Evolutionary conservation across 1,140 invertebrate species (phyloP), one percentile per base, ranked within the genome.

Genomic region (Bombus superbus): DNA sequence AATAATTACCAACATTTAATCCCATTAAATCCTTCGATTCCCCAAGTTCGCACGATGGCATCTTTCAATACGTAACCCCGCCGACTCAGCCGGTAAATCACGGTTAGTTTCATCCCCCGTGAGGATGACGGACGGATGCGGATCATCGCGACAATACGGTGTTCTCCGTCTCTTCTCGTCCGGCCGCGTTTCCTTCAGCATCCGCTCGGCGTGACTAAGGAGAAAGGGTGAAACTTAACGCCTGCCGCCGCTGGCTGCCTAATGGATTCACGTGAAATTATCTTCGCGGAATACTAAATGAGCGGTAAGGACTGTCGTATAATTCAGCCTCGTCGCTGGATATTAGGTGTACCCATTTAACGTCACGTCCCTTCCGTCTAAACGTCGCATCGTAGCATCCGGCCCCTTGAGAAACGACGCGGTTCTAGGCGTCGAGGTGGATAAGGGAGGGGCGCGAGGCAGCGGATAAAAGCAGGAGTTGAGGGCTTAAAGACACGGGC

Each of bases 291-390:
- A 91, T 91, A 91, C 90, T 79, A 88, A 91, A 91, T 91, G 90
- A 89, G 90, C 83, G 90, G 90, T 91, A 88, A 90, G 89, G 78
- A 81, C 81, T 86, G 90, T 91, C 89, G 90, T 89, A 89, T 91
- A 89, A 91, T 91, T 91, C 88, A 91, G 88, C 57, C 84, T 73
- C 71, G 66, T 44, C 77, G 86, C 42, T 88, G 77, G 88, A 89
- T 91, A 91, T 91, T 91, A 91, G 90, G 87, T 91, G 68, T 90
- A 89, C 90, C 88, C 87, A 78, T 91, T 91, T 90, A 91, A 91
- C 87, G 90, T 90, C 89, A 89, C 90, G 89, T 91, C 79, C 83
- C 78, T 91, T 82, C 71, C 89, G 88, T 87, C 86, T 90, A 88
- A 88, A 79, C 82, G 88, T 77, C 69, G 88, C 74, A 32, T 74